phyloP scores from a whole-genome alignment of 2,113 vertebrate species.

The Lamprologus speciosus region DNA sequence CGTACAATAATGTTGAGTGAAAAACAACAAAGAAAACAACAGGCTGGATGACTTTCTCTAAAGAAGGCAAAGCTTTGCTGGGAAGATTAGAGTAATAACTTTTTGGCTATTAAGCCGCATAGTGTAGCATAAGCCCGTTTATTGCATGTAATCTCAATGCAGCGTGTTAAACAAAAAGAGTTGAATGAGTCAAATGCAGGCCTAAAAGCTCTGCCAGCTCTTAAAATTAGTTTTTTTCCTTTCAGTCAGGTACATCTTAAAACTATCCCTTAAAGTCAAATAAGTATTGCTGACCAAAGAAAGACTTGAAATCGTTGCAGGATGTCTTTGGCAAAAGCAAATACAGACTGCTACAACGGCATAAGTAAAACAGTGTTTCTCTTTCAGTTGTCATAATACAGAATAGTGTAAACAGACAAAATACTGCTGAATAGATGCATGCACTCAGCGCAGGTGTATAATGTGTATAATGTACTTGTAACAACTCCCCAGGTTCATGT shows the following conservation, averaged over 20 bases:
- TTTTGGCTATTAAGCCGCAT: background rate
- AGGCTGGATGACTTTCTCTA: background rate
- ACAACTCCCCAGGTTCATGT: constrained; percentile 25
- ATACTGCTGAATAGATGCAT: constrained; percentile 8
- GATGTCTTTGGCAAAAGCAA: constrained; percentile 60
- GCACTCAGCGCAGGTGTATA: background rate
- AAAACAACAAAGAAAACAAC: background rate
- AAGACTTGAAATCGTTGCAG: background rate
- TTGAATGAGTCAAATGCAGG: background rate
- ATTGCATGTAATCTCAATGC: constrained; percentile 10
- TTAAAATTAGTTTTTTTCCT: background rate
- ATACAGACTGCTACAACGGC: background rate
- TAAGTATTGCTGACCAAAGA: background rate
- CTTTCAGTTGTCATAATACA: constrained; percentile 25
- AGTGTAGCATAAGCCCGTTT: background rate
- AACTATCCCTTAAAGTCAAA: background rate
- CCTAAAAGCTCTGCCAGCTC: background rate
- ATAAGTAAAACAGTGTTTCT: constrained; percentile 40
- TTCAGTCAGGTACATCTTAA: background rate
- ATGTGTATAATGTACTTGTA: constrained; percentile 32
- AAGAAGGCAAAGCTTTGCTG: background rate
- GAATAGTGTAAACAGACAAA: constrained; percentile 54
- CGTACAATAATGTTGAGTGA: background rate
- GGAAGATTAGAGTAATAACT: background rate
- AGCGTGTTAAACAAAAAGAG: background rate